Evolutionary conservation across 2,888 invertebrate genomes (phyloP).

Genomic region (Cenopis cana): DNA sequence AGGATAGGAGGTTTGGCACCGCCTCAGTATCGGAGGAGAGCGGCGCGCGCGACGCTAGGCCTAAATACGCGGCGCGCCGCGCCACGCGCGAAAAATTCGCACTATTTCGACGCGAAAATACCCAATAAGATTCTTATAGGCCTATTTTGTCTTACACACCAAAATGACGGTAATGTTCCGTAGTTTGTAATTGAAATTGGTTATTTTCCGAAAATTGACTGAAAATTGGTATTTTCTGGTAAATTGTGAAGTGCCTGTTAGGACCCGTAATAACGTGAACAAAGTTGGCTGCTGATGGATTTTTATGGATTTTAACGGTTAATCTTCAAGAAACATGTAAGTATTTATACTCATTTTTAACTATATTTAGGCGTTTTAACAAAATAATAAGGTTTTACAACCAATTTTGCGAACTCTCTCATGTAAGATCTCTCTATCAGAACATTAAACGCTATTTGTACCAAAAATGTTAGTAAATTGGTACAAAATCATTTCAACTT

Average conservation of each 20-base stretch:
- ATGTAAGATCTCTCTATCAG: neutral
- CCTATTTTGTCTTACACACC: constrained; percentile 69
- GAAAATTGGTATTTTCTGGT: constrained; percentile 57
- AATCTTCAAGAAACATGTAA: constrained; percentile 57
- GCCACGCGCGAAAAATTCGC: constrained; percentile 73
- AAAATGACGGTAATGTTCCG: constrained; percentile 53
- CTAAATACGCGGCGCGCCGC: constrained; percentile 68
- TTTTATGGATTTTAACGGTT: constrained; percentile 55
- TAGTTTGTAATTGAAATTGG: constrained; percentile 58
- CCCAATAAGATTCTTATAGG: constrained; percentile 83
- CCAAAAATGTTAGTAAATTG: neutral
- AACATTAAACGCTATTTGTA: neutral
- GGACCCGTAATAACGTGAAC: constrained; percentile 48
- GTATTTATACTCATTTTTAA: constrained; percentile 56
- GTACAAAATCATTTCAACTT: neutral
- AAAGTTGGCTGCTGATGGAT: constrained; percentile 47
- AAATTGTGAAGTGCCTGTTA: constrained; percentile 64
- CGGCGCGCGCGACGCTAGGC: constrained; percentile 65
- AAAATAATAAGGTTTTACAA: constrained; percentile 28
- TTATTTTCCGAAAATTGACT: constrained; percentile 55
- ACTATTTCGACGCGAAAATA: constrained; percentile 58
- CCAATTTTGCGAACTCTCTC: constrained; percentile 35
- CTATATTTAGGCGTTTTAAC: constrained; percentile 37
- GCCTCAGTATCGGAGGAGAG: constrained; percentile 36
- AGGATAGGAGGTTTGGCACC: constrained; percentile 8